Evolutionary conservation across 2,113 vertebrate species (phyloP), one percentile per base, ranked within the genome.

Genomic region (Crotalus viridis): DNA sequence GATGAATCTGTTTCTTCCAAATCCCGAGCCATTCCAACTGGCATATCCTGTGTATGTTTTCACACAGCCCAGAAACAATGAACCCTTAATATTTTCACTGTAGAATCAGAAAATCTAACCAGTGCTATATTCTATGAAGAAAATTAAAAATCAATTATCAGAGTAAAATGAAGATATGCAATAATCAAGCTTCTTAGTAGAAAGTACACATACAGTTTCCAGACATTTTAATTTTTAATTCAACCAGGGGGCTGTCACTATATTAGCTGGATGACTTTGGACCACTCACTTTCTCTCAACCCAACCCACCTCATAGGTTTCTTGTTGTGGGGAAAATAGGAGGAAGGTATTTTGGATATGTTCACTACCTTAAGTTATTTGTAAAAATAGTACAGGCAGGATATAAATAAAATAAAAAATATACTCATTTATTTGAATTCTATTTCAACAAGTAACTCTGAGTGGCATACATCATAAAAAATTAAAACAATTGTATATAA

Each of bases 1-100:
- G 98, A 98, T 52, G 98, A 98, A 90, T 97, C 98, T 0, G 95
- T 97, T 97, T 98, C 98, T 91, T 98, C 98, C 95, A 98, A 97
- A 95, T 97, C 98, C 96, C 94, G 97, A 97, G 97, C 97, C 96
- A 98, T 97, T 95, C 98, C 98, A 89, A 97, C 96, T 86, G 98
- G 98, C 99, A 99, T 99, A 96, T 98, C 97, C 97, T 96, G 96
- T 85, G 26, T 93, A n/a, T 93, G 93, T 52, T 97, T 94, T 97
- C 97, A 98, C 97, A 92, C 91, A 98, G 97, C 92, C 93, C 93
- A 81, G 69, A 93, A 91, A 95, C 56, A 21, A 94, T 2, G 89
- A 93, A 94, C 95, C 95, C 95, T 3, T 15, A 93, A 94, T 95
- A 59, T 92, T 93, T 94, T 94, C 85, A 92, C 93, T 87, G 89